phyloP scores from a whole-genome alignment of 2,797 vertebrate genomes.

The Sparus aurata region DNA sequence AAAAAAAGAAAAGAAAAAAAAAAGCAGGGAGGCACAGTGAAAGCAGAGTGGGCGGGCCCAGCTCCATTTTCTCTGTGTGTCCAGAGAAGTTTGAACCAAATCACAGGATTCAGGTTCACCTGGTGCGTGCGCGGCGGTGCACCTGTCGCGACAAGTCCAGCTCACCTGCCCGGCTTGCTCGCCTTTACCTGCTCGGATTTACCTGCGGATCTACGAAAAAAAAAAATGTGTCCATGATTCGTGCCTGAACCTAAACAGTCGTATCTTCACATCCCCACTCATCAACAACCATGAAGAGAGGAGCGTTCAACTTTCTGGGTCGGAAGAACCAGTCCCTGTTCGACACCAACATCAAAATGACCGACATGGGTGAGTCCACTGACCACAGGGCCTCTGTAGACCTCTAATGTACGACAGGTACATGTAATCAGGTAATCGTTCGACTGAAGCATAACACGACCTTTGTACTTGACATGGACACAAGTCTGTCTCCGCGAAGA shows the following conservation, averaged over 20 bases:
- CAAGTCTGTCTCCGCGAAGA: not conserved
- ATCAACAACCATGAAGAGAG: constrained; percentile 79
- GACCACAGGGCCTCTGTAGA: too few species aligned
- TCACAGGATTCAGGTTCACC: constrained; percentile 30
- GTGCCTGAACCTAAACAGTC: not conserved
- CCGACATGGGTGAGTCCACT: constrained; percentile 82
- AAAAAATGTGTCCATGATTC: constrained; percentile 56
- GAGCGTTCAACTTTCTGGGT: constrained; percentile 75
- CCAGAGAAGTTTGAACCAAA: constrained; percentile 49
- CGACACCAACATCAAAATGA: constrained; percentile 79
- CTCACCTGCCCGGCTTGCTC: constrained; percentile 13
- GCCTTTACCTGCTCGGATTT: constrained; percentile 47
- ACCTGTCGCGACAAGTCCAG: constrained; percentile 50
- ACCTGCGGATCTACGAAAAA: not conserved
- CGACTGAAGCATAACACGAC: constrained; percentile 32
- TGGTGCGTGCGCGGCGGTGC: constrained; percentile 18
- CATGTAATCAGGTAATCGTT: not conserved
- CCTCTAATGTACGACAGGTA: too few species aligned
- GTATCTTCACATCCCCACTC: not conserved
- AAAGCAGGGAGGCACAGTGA: constrained; percentile 52
- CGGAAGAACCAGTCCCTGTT: constrained; percentile 83
- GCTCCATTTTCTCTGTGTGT: constrained; percentile 70
- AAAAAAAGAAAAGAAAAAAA: not conserved
- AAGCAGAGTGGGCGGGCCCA: constrained; percentile 66
- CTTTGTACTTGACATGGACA: constrained; percentile 60